A percentile compares a stretch with the other conserved stretches of the same genome.
Conservation (phyloP, 35 echinoderm and acorn worm species). For the Patiria miniata region DNA sequence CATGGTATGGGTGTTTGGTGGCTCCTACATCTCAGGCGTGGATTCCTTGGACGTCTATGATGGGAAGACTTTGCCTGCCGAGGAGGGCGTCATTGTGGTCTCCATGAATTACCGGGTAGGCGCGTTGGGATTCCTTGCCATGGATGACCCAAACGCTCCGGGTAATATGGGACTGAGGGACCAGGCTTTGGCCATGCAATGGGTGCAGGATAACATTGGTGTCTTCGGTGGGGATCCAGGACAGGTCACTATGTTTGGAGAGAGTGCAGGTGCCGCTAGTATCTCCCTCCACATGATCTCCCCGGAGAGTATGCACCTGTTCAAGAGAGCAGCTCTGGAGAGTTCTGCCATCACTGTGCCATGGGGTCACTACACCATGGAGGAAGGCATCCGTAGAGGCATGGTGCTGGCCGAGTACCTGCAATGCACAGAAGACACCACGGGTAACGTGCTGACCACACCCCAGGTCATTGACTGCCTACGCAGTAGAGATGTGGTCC, state of each 20-base stretch:
- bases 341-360: constrained; percentile 65
- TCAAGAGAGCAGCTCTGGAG: constrained; percentile 81
- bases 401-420: constrained; percentile 51
- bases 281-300: constrained; percentile 80
- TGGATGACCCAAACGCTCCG: constrained; percentile 67
- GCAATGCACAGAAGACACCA: constrained; percentile 59
- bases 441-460: constrained; percentile 36
- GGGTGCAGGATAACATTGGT: constrained; percentile 86
- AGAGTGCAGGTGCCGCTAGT: constrained; percentile 95
- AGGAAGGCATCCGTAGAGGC: constrained; percentile 65
- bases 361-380: constrained; percentile 65
- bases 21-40: constrained; percentile 73
- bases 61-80: constrained; percentile 74
- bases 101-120: constrained; percentile 93
- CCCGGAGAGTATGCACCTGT: constrained; percentile 55
- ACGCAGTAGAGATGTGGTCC: constrained; percentile 24
- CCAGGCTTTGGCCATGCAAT: constrained; percentile 70
- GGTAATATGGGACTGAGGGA: constrained; percentile 86
- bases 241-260: constrained; percentile 80
- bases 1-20: constrained; percentile 95
- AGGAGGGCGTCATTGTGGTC: constrained; percentile 81
- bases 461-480: constrained; percentile 63
- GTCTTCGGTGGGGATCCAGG: constrained; percentile 80
- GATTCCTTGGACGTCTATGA: constrained; percentile 87
- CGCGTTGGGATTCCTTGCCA: constrained; percentile 79